These are phyloP conservation scores for Cheilosia scutellata DNA, from an alignment of 2,888 invertebrate genomes.

Conservation along the genomic window DNA sequence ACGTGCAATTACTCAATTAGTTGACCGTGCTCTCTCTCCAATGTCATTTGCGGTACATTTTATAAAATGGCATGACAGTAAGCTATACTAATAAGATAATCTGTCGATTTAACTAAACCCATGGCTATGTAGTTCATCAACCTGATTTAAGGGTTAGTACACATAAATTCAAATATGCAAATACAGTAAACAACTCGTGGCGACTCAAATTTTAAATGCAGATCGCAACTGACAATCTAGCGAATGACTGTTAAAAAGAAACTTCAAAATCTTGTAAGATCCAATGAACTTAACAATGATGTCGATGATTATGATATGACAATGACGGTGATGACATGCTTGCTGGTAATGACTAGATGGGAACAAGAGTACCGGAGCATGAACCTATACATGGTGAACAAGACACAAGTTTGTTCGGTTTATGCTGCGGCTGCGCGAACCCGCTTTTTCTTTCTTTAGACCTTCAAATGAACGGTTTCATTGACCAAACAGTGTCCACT, in stretches of 20 bases:
- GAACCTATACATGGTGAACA: no score
- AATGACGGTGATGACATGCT: slow-evolving; percentile 45
- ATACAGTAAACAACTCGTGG: neutral
- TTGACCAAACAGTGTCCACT: slow-evolving; percentile 43
- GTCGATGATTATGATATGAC: slow-evolving; percentile 7
- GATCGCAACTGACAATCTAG: slow-evolving; percentile 5
- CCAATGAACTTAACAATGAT: slow-evolving; percentile 12
- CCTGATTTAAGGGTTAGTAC: neutral
- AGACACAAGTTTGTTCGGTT: neutral
- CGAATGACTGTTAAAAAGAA: slow-evolving; percentile 32
- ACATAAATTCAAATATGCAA: neutral
- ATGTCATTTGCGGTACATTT: no score
- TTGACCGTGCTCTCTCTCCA: no score
- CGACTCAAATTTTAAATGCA: neutral
- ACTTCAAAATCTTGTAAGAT: slow-evolving; percentile 19
- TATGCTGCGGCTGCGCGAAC: neutral
- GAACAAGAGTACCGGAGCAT: neutral
- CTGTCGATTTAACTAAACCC: neutral
- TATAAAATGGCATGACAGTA: no score
- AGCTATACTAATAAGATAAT: neutral
- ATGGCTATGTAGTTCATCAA: neutral
- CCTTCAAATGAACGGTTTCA: slow-evolving; percentile 52
- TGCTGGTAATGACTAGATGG: slow-evolving; percentile 7
- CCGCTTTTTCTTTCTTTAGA: slow-evolving; percentile 43
- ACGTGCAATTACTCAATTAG: no score